Percentiles rank a stretch among this genome's conserved stretches.
These are phyloP conservation scores for Anomalospiza imberbis DNA, from an alignment of 2,797 vertebrate genomes.

Conservation along the genomic window DNA sequence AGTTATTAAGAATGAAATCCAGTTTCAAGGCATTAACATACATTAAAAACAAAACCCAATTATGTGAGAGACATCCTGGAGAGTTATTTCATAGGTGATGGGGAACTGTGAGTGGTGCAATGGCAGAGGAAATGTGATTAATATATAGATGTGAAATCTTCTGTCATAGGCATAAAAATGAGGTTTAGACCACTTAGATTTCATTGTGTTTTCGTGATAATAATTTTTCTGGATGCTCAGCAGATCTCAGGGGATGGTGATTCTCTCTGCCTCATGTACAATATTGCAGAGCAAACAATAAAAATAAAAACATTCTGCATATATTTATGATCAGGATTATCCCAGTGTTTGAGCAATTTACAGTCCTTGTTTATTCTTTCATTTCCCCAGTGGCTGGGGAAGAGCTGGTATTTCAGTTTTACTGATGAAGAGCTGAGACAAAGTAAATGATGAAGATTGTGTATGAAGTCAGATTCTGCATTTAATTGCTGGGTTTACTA, in stretches of 20 bases:
- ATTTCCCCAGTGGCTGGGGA: slow-evolving; percentile 2
- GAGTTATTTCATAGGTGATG: neutral
- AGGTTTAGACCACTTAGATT: slow-evolving; percentile 13
- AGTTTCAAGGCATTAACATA: slow-evolving; percentile 13
- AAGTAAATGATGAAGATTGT: neutral
- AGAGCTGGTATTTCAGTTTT: slow-evolving; percentile 7
- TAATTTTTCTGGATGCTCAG: neutral
- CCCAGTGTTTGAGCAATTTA: slow-evolving; percentile 38
- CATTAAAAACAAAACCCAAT: slow-evolving; percentile 23
- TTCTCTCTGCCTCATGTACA: neutral
- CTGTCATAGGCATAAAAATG: neutral
- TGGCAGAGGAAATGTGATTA: neutral
- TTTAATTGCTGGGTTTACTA: neutral
- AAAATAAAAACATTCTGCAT: slow-evolving; percentile 56
- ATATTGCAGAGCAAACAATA: slow-evolving; percentile 33
- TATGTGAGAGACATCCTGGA: neutral
- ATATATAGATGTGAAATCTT: neutral
- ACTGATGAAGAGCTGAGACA: slow-evolving; percentile 9
- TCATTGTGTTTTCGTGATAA: neutral
- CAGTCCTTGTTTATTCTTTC: slow-evolving; percentile 46
- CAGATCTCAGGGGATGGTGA: neutral
- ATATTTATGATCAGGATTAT: slow-evolving; percentile 48
- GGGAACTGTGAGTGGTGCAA: neutral
- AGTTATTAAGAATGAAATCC: neutral
- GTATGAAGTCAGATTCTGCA: neutral